Base-by-base conservation (phyloP, 2,888 invertebrate genomes). In the Xiphydria camelus region DNA sequence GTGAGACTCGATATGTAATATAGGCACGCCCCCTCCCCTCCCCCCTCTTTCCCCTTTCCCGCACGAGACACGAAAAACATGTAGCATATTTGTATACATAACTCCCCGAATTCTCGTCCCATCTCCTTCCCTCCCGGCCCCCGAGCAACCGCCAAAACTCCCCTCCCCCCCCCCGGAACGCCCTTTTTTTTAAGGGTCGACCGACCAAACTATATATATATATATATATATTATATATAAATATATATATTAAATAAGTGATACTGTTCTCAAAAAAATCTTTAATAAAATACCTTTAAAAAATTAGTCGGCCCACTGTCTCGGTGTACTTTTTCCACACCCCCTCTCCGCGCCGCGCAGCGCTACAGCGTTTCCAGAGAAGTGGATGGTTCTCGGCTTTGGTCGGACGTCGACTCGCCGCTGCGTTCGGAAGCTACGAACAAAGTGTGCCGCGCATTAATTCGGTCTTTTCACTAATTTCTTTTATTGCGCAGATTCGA, bases 1-100 rank as follows among this genome's bases (percentile, higher is more conserved):
- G 64, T 61, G 61, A 62, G 62, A 66, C 62, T 62, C 62, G 57
- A 63, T 59, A 60, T 67, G 65, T 61, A 57, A 59, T 67, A 66
- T 66, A 63, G 57, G 62, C 53, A 57, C 60, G 56, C 53, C 47
- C 41, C 51, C 45, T n/a, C 45, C 49, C 47, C 12, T n/a, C 18
- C 12, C 15, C 15, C 41, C 41, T 36, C n/a, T 29, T 32, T 31
- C 19, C 19, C 40, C 12, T 42, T 41, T 31, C 31, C 17, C 17
- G 29, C 15, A 9, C 25, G 39, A 6, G 18, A 19, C 37, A 42
- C 15, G 14, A 34, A 21, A 14, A 32, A 19, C 33, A 31, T 21
- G 29, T 29, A 15, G 15, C 15, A 29, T 29, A 29, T 7, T 29
- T 29, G 21, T 32, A 39, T 32, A 39, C 43, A 38, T 34, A 35